These are phyloP conservation scores for Brachionus calyciflorus DNA, from an alignment of 1,140 invertebrate species.

Conservation along the genomic window DNA sequence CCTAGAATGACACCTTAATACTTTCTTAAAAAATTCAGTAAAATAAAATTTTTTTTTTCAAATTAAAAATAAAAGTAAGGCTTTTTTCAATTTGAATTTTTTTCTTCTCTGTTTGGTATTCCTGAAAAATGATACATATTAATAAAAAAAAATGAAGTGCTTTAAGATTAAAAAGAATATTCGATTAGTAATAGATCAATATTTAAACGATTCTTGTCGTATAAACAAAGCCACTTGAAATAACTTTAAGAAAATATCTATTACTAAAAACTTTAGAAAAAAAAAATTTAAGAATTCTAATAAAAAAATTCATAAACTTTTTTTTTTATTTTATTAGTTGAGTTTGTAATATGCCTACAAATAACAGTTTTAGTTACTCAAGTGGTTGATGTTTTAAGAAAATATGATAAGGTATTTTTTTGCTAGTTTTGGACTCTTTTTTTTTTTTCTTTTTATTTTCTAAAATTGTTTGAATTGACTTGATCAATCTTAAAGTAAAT, in stretches of 20 bases:
- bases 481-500: slow-evolving; percentile 36
- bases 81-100: no score
- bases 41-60: no score
- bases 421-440: background rate
- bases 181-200: slow-evolving; percentile 39
- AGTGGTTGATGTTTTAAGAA: slow-evolving; percentile 40
- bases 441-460: no score
- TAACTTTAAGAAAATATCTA: slow-evolving; percentile 35
- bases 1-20: no score
- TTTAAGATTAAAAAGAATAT: background rate
- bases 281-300: no score
- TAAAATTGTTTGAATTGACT: slow-evolving; percentile 14
- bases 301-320: slow-evolving; percentile 1
- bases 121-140: no score
- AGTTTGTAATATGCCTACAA: slow-evolving; percentile 18
- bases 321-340: background rate
- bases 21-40: no score
- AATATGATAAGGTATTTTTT: slow-evolving; percentile 28
- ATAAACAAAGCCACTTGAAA: slow-evolving; percentile 42
- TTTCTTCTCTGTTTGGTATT: no score
- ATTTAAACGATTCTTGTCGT: slow-evolving; percentile 6
- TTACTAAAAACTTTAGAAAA: slow-evolving; percentile 8
- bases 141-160: background rate
- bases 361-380: slow-evolving; percentile 37
- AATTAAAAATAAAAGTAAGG: no score